Evolutionary conservation across 2,888 invertebrate genomes (phyloP), one percentile per base, ranked within the genome.

Genomic region (Agrochola circellaris): DNA sequence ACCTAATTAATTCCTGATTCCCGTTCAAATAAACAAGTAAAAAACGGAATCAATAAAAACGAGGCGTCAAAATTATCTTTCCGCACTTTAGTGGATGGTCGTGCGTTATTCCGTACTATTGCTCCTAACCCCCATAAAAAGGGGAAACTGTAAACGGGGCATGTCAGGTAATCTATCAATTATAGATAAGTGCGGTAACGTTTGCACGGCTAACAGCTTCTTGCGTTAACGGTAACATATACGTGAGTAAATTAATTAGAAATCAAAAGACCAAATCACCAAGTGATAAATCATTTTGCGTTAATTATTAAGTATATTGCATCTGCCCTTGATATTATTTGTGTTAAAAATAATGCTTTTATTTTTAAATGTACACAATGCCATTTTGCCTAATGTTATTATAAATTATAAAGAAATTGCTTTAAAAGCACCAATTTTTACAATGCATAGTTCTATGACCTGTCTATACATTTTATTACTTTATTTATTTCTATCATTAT

Each of bases 381-480:
- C 96, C 96, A 96, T 96, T 96, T 96, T 96, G 96, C 96, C 96
- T 96, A 96, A 96, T 96, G 95, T 96, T 96, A 96, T 96, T 95
- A 96, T 96, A 96, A 96, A 96, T 96, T 96, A 96, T 96, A 96
- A 89, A 94, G 94, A 95, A 95, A 96, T 95, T 96, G 96, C 96
- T 96, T 96, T 94, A 96, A 96, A 96, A 96, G 96, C 96, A 96
- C 96, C 95, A 96, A 95, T 95, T 96, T 87, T 96, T 96, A 96
- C 96, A 96, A 96, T 96, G 95, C 96, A 96, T 96, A 96, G 95
- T 95, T 96, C 95, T 96, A 96, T 96, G 95, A 94, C 95, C 95
- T 96, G 96, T 96, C 96, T 96, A 96, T 96, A 96, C 96, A 96
- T 94, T 96, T 96, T 96, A 96, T 95, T 96, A 95, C 93, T 96